A percentile compares a stretch with the other conserved stretches of the same genome.
Evolutionary conservation across 2,113 vertebrate genomes (phyloP).

Genomic region (Morone saxatilis): DNA sequence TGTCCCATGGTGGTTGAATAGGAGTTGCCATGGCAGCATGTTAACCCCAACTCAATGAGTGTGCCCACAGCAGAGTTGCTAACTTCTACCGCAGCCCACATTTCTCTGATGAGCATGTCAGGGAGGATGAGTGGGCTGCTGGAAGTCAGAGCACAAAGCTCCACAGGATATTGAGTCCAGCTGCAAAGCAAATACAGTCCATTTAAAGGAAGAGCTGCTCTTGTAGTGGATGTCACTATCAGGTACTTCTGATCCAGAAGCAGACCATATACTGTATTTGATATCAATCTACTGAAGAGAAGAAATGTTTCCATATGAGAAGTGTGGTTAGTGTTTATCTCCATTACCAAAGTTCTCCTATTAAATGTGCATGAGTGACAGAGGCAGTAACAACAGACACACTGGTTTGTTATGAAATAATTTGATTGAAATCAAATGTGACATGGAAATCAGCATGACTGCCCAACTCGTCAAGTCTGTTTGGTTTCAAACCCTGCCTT

Average conservation of each 20-base stretch:
- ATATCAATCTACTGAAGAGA: constrained; percentile 12
- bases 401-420: not conserved
- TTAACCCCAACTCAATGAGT: constrained; percentile 90
- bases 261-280: constrained; percentile 15
- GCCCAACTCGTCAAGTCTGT: constrained; percentile 22
- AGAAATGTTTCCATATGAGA: constrained; percentile 37
- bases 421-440: constrained; percentile 33
- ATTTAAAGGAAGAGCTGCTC: constrained; percentile 43
- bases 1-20: constrained; percentile 87
- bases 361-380: constrained; percentile 7
- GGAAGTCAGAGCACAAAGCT: constrained; percentile 42
- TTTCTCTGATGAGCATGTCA: constrained; percentile 76
- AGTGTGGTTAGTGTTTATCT: constrained; percentile 20
- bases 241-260: constrained; percentile 34
- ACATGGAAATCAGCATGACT: constrained; percentile 17
- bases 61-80: constrained; percentile 85
- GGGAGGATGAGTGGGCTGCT: constrained; percentile 45
- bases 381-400: constrained; percentile 17
- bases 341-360: not conserved
- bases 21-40: constrained; percentile 90
- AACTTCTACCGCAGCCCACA: constrained; percentile 83
- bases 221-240: constrained; percentile 25
- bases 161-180: constrained; percentile 76
- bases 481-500: constrained; percentile 18
- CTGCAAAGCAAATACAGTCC: constrained; percentile 69